Evolutionary conservation across 2,113 vertebrate genomes (phyloP).

Genomic region (Anguilla japonica): DNA sequence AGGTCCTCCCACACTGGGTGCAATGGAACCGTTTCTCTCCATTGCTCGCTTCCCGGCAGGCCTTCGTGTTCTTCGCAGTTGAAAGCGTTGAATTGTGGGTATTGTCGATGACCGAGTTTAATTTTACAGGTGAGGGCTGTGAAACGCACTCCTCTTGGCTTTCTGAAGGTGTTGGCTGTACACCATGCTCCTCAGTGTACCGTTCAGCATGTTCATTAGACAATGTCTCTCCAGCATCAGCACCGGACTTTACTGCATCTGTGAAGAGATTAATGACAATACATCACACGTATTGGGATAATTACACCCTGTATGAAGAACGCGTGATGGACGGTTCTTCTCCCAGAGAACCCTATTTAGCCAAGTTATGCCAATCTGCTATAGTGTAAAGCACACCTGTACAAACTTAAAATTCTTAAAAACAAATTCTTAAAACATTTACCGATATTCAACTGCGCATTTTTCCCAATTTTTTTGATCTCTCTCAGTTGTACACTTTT

Average conservation of each 20-base stretch:
- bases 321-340: background rate
- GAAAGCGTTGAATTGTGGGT: background rate
- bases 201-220: background rate
- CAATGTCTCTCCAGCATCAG: background rate
- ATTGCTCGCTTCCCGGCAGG: background rate
- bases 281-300: background rate
- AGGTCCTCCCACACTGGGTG: conserved; percentile 14
- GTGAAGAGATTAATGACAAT: background rate
- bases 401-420: too few relatives aligned
- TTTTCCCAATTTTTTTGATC: too few relatives aligned
- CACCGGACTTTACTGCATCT: background rate
- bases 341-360: too few relatives aligned
- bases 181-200: background rate
- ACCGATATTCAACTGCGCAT: too few relatives aligned
- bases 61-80: background rate
- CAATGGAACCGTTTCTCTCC: background rate
- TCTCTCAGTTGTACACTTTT: too few relatives aligned
- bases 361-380: too few relatives aligned
- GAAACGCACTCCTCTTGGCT: background rate
- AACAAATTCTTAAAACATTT: too few relatives aligned
- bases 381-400: too few relatives aligned
- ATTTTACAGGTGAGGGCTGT: background rate
- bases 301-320: background rate
- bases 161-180: background rate
- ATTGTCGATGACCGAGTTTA: background rate